Evolutionary conservation across 2,797 vertebrate species (phyloP), one percentile per base, ranked within the genome.

Genomic region (Falco peregrinus): DNA sequence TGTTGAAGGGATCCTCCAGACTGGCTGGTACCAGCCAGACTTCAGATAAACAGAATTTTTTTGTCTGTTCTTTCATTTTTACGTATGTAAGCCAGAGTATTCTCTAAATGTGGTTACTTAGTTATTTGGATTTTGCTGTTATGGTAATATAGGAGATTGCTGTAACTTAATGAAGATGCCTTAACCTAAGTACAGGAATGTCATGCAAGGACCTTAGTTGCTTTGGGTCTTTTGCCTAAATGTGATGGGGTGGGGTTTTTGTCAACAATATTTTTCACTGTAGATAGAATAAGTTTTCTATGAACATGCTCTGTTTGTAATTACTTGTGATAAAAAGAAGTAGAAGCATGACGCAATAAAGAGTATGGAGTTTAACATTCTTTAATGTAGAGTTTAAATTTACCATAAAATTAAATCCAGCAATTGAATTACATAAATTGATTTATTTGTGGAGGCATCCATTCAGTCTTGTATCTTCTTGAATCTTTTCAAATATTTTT

Each of bases 1-100:
- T 48, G 33, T 74, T 92, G 85, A 90, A 81, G 51, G 41, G 41
- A 81, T 90, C 69, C 86, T 96, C 89, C 28, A 95, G 77, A 43
- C 48, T 65, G 68, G 7, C 73, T 95, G 60, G 43, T 76, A 67
- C 43, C 51, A 85, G 31, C 57, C 68, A 93, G 57, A 69, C 53
- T 93, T 96, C 6, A 21, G 84, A 54, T 9, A 18, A 90, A 95
- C 78, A 41, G 60, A 63, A 61, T 41, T 65, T 90, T 89, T 91
- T 60, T 5, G 7, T 26, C 25, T 79, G 11, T 48, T 63, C 29
- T 95, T 96, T 79, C 9, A 65, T 73, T 97, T 97, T 92, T 85
- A 65, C 45, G 6, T 41, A 39, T 16, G 22, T n/a, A 33, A 56
- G 31, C 59, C 14, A 67, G 39, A 67, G 61, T 41, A 74, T 91